These are phyloP conservation scores for Cremastobaeus sp. DNA, from an alignment of 2,888 invertebrate species.

Conservation along the genomic window DNA sequence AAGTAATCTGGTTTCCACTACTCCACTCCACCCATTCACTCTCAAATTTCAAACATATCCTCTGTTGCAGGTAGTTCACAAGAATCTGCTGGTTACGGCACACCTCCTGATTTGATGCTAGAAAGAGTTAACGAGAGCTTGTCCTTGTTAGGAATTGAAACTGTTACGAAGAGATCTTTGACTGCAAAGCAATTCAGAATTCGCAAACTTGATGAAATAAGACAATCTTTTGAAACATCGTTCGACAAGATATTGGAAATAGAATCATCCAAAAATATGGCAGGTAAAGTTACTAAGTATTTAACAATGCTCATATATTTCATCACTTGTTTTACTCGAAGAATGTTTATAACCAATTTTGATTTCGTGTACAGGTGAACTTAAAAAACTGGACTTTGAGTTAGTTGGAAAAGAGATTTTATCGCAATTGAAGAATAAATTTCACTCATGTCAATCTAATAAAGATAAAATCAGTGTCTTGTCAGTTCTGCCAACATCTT, in stretches of 20 bases:
- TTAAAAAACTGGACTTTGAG: no score
- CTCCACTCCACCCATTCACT: not conserved
- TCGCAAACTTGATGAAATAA: constrained; percentile 1
- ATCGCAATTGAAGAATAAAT: constrained; percentile 4
- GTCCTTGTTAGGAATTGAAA: constrained; percentile 3
- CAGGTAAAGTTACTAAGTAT: not conserved
- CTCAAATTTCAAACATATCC: constrained; percentile 4
- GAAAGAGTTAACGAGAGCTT: not conserved
- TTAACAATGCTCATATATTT: not conserved
- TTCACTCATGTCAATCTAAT: constrained; percentile 4
- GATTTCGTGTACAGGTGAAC: no score
- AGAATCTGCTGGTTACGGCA: not conserved
- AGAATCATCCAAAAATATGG: constrained; percentile 1
- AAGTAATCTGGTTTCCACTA: not conserved
- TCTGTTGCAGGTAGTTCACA: constrained; percentile 6
- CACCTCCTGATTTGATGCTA: not conserved
- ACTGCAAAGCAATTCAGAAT: not conserved
- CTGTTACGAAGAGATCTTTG: constrained; percentile 3
- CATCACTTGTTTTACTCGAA: not conserved
- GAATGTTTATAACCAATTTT: constrained; percentile 1
- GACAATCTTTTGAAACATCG: not conserved
- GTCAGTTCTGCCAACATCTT: constrained; percentile 18
- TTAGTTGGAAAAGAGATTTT: constrained; percentile 2
- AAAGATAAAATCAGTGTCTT: constrained; percentile 16
- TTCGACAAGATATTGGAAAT: constrained; percentile 3